Evolutionary conservation across 92 coral and sea anemone species (phyloP).

Genomic region (Chrysogorgia sp.): DNA sequence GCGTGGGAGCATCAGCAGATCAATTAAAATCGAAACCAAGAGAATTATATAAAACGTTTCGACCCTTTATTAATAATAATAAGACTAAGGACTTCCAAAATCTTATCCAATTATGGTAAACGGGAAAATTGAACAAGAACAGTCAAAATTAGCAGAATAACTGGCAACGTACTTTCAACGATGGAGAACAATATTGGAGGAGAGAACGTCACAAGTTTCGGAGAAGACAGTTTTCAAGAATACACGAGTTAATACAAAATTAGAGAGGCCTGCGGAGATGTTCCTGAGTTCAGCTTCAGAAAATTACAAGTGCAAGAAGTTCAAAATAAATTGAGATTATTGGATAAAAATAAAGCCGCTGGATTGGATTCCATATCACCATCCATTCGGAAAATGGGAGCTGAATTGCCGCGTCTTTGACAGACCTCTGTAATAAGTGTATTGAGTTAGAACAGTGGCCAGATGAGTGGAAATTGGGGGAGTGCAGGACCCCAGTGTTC

Average conservation of each 20-base stretch:
- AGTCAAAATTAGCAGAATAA: constrained; percentile 18
- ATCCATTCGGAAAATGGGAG: constrained; percentile 19
- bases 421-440: constrained; percentile 35
- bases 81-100: no score
- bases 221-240: constrained; percentile 14
- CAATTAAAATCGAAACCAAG: no score
- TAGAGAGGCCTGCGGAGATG: constrained; percentile 10
- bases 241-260: constrained; percentile 13
- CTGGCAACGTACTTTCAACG: constrained; percentile 21
- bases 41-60: no score
- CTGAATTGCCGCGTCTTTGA: constrained; percentile 29
- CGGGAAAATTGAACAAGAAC: no score
- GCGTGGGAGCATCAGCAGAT: no score
- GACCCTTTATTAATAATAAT: no score
- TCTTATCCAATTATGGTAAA: no score
- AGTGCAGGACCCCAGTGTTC: constrained; percentile 54
- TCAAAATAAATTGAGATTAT: constrained; percentile 15
- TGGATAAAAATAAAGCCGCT: constrained; percentile 22
- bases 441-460: constrained; percentile 34
- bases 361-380: constrained; percentile 30
- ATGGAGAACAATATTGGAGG: constrained; percentile 24
- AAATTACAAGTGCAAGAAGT: constrained; percentile 12
- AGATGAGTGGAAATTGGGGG: constrained; percentile 28
- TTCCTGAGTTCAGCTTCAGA: constrained; percentile 18
- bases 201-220: background rate